Evolutionary conservation across 2,797 vertebrate genomes (phyloP).

Genomic region (Prunella strophiata): DNA sequence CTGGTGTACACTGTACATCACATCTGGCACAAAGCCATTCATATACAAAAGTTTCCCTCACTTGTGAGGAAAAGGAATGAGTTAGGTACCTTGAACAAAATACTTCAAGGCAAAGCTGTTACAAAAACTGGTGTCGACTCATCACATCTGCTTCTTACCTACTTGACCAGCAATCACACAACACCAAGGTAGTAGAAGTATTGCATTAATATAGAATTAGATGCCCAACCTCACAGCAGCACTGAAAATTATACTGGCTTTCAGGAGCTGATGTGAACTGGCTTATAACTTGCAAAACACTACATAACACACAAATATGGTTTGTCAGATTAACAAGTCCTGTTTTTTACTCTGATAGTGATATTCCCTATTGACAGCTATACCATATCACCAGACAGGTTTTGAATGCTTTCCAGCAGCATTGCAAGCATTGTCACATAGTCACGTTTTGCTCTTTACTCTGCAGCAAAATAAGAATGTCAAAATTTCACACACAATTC

Average conservation of each 20-base stretch:
- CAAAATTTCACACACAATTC: background rate
- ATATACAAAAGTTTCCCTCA: background rate
- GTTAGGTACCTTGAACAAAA: background rate
- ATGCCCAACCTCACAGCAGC: background rate
- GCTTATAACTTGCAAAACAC: background rate
- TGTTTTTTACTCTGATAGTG: background rate
- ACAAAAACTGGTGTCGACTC: background rate
- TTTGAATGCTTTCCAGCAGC: background rate
- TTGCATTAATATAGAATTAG: background rate
- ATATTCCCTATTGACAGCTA: background rate
- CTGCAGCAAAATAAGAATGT: background rate
- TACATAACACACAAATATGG: background rate
- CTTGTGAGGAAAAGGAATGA: background rate
- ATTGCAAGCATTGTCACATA: background rate
- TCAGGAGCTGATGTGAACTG: background rate
- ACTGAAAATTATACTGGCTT: background rate
- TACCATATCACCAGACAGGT: background rate
- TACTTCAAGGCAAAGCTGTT: background rate
- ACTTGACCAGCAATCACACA: background rate
- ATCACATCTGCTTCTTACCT: background rate
- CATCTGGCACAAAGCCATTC: background rate
- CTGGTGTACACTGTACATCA: background rate
- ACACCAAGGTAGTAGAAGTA: background rate
- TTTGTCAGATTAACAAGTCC: background rate
- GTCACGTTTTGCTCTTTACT: background rate